Conservation (phyloP, 2,888 invertebrate species). For the Netelia melanura region DNA sequence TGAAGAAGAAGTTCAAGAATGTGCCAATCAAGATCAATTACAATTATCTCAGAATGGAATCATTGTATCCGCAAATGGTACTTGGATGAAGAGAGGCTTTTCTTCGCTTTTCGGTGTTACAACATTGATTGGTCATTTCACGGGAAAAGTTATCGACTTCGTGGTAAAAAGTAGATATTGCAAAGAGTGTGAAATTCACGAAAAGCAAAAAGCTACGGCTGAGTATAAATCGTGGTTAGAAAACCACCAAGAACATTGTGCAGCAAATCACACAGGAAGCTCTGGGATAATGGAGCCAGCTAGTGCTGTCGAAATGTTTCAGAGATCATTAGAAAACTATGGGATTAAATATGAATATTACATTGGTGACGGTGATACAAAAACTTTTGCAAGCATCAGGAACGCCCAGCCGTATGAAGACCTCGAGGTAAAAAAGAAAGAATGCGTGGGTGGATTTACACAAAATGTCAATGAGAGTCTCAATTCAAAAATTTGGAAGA, state of each 20-base stretch:
- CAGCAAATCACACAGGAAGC: background rate
- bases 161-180: background rate
- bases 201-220: no score
- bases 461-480: no score
- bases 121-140: background rate
- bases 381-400: background rate
- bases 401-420: no score
- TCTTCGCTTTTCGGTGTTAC: background rate
- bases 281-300: background rate
- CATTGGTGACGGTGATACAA: background rate
- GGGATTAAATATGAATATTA: background rate
- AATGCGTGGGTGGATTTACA: no score
- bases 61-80: background rate
- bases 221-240: background rate
- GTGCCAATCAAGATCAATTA: no score
- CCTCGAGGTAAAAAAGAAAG: no score
- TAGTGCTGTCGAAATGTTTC: background rate
- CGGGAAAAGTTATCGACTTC: background rate
- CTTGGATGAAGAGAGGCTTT: background rate
- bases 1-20: no score
- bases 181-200: background rate
- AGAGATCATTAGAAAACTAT: background rate
- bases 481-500: no score
- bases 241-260: background rate
- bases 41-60: background rate